Base-by-base conservation (phyloP, 1,140 invertebrate species). In the Gryllus bimaculatus region DNA sequence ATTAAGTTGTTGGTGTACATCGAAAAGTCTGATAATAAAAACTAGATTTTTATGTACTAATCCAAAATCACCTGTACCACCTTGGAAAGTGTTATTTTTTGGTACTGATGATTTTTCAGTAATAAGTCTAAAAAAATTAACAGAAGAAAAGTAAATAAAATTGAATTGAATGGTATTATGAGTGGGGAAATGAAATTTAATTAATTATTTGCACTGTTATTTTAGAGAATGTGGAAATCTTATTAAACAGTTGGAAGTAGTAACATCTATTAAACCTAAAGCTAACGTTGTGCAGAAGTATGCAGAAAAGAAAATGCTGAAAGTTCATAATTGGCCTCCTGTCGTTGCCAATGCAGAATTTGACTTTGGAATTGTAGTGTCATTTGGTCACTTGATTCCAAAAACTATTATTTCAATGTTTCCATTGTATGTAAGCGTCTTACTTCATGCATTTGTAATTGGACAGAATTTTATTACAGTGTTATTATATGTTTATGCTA, bases 351-450 rank as follows among this genome's bases (percentile, higher is more conserved):
- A 13, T 47, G 77, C 83, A 26, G 82, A 87, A 49, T 92, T 89
- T 86, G 87, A 93, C 82, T 84, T 93, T 76, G 92, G 92, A 47
- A 82, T 93, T 75, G 90, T 93, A 48, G 91, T 92, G 2, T 92
- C 92, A 3, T 93, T 93, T 87, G 92, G 92, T 0, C 88, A 92
- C 85, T 83, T 93, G 78, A 93, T 93, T 83, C 91, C 92, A 8
- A 82, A 87, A 79, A 78, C 84, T 18, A 85, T 93, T 6, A 93
- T 93, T 48, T 84, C 89, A 74, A 84, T 86, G 48, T 92, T 93
- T 85, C 89, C 90, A 66, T 81, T 90, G 89, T 92, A 87, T 88
- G 87, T 86, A 66, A n/a, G 49, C 48, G 13, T 48, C 66, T 79
- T 39, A 18, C 79, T 81, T 81, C 79, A 78, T 54, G 79, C 76